A percentile compares a stretch with the other conserved stretches of the same genome.
These are phyloP conservation scores for Cremastobaeus sp. DNA, from an alignment of 2,888 invertebrate genomes.

Conservation along the genomic window DNA sequence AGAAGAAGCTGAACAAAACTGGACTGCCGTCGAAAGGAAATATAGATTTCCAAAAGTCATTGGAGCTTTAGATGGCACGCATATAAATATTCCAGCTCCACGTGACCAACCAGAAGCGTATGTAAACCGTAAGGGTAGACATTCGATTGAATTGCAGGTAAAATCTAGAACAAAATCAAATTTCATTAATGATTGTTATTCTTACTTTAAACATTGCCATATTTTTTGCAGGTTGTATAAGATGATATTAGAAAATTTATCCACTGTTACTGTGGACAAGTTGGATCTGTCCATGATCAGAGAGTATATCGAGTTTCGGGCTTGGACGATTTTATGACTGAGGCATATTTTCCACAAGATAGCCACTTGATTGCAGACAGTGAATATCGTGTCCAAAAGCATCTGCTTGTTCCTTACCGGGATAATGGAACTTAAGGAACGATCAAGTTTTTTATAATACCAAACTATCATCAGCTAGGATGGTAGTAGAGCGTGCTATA, in stretches of 20 bases:
- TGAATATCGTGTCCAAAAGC: slow-evolving; percentile 46
- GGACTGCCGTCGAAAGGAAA: slow-evolving; percentile 33
- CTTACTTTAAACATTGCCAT: not conserved
- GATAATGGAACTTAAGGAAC: slow-evolving; percentile 47
- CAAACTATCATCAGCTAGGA: slow-evolving; percentile 33
- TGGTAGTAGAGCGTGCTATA: slow-evolving; percentile 45
- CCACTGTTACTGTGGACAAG: slow-evolving; percentile 45
- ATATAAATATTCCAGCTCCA: slow-evolving; percentile 53
- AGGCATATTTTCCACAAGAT: slow-evolving; percentile 36
- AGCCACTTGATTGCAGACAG: slow-evolving; percentile 48
- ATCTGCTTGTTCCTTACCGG: slow-evolving; percentile 50
- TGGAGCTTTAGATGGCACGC: slow-evolving; percentile 60
- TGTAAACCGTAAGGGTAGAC: slow-evolving; percentile 57
- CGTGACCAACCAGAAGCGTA: slow-evolving; percentile 51
- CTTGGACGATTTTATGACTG: slow-evolving; percentile 26
- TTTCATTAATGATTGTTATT: too few species aligned
- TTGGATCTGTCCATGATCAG: slow-evolving; percentile 55
- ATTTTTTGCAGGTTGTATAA: slow-evolving; percentile 36
- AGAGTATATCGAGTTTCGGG: slow-evolving; percentile 46
- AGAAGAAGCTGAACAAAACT: slow-evolving; percentile 28
- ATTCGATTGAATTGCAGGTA: slow-evolving; percentile 61
- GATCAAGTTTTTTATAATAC: slow-evolving; percentile 47
- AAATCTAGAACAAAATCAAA: not conserved
- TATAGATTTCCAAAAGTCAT: slow-evolving; percentile 58
- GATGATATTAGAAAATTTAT: slow-evolving; percentile 33